Evolutionary conservation across 2,888 invertebrate species (phyloP).

Genomic region (Melinopterus prodromus): DNA sequence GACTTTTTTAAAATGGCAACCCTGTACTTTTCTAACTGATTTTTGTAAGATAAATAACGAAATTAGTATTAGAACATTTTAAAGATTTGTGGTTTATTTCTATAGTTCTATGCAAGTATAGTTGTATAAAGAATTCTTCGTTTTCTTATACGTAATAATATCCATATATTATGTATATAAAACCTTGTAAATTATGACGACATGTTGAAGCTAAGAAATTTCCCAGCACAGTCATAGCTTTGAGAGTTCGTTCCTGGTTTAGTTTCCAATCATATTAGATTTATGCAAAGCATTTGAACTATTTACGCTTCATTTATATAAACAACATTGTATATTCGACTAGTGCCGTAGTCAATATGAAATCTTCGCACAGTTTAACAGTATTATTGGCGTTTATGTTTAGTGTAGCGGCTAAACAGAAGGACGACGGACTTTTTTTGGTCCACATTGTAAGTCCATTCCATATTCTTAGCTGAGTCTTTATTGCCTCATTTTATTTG

Average conservation of each 20-base stretch:
- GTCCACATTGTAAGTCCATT: conserved; percentile 19
- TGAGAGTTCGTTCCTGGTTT: background rate
- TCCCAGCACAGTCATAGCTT: background rate
- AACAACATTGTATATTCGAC: background rate
- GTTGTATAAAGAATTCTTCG: no score
- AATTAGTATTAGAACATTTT: no score
- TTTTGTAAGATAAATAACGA: no score
- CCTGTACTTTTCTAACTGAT: no score
- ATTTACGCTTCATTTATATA: background rate
- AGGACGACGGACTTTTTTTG: conserved; percentile 10
- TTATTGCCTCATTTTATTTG: background rate
- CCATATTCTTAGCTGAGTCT: background rate
- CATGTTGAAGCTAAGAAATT: background rate
- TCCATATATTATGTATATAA: background rate
- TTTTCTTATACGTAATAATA: background rate
- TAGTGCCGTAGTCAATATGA: background rate
- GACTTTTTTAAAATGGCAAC: no score
- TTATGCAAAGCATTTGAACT: background rate
- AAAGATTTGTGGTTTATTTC: no score
- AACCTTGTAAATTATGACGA: background rate
- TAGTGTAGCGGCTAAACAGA: conserved; percentile 6
- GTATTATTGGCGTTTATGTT: background rate
- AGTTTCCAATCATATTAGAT: background rate
- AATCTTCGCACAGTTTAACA: background rate
- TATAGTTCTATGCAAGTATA: no score